phyloP scores from a whole-genome alignment of 2,113 vertebrate genomes.

The Laterallus jamaicensis region DNA sequence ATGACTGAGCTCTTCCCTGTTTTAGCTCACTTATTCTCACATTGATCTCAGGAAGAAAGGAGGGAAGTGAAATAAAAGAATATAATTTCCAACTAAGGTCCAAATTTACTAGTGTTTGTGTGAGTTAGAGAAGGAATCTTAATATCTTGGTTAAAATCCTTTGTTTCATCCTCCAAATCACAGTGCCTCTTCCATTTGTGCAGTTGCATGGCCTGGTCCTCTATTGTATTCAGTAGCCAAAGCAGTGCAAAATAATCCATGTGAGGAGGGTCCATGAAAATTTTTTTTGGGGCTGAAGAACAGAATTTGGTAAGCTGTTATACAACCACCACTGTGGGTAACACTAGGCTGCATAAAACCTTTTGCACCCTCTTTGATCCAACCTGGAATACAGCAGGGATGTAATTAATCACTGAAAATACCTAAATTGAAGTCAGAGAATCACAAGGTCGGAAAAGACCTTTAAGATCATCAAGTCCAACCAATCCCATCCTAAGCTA shows the following conservation, averaged over 20 bases:
- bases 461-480: no score
- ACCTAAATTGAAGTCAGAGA: neutral
- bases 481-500: no score
- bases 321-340: neutral
- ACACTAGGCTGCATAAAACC: neutral
- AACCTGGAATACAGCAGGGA: neutral
- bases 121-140: neutral
- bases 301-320: neutral
- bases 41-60: neutral
- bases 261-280: neutral
- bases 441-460: no score
- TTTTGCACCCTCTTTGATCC: neutral
- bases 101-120: neutral
- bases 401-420: neutral
- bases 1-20: neutral
- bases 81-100: neutral
- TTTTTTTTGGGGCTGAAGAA: neutral
- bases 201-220: neutral
- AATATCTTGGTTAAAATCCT: neutral
- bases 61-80: neutral
- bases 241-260: neutral
- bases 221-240: rapidly evolving
- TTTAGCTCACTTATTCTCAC: neutral
- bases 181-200: neutral
- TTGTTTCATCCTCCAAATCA: neutral